phyloP scores from a whole-genome alignment of 2,113 vertebrate genomes.

The Oxyura jamaicensis region DNA sequence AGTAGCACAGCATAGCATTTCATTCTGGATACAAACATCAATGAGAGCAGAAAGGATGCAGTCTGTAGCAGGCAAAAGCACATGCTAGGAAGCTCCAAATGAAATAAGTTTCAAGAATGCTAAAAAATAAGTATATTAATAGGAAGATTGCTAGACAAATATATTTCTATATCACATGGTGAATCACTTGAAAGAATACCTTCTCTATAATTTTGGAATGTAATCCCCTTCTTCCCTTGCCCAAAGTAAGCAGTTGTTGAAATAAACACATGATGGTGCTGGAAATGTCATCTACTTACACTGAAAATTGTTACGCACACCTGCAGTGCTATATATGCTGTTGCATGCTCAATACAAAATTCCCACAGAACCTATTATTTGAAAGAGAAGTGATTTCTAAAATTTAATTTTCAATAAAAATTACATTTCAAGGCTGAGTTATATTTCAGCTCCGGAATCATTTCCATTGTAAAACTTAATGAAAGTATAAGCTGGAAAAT shows the following conservation, averaged over 20 bases:
- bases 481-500: constrained; percentile 17
- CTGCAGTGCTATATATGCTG: not conserved
- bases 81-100: constrained; percentile 64
- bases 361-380: not conserved
- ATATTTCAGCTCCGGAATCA: constrained; percentile 14
- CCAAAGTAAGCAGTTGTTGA: constrained; percentile 33
- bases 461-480: constrained; percentile 11
- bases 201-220: constrained; percentile 25
- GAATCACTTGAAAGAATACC: constrained; percentile 27
- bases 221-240: not conserved
- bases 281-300: constrained; percentile 9
- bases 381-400: not conserved
- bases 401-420: not conserved
- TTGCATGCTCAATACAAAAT: not conserved
- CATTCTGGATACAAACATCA: constrained; percentile 33
- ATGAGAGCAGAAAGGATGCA: constrained; percentile 13
- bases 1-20: constrained; percentile 41
- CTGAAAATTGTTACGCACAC: not conserved
- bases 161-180: constrained; percentile 15
- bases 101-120: constrained; percentile 17
- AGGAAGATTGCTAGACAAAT: constrained; percentile 7
- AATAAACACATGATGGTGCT: constrained; percentile 4
- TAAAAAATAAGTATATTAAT: not conserved
- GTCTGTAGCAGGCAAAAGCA: constrained; percentile 62
- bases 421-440: constrained; percentile 2